These are phyloP conservation scores for Orchestia grillus DNA, from an alignment of 1,140 invertebrate genomes.

Conservation along the genomic window DNA sequence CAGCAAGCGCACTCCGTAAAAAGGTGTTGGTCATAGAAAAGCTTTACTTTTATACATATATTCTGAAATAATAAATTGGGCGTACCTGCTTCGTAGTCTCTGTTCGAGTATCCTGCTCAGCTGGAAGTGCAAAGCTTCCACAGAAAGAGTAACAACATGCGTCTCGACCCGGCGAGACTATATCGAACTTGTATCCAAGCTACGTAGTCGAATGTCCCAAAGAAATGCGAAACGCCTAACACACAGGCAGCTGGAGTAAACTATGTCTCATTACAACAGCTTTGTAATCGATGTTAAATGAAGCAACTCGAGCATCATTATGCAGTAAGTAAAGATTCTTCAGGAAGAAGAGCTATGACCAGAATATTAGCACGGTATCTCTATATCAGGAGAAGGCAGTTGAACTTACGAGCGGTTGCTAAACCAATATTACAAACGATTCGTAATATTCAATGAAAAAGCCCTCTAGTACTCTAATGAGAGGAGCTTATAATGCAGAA, in stretches of 20 bases:
- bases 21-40: conserved; percentile 9
- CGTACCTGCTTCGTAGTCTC: not conserved
- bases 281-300: not conserved
- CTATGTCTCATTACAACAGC: not conserved
- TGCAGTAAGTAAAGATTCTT: too few relatives aligned
- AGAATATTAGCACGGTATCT: too few relatives aligned
- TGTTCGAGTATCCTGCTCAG: not conserved
- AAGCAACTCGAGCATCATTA: too few relatives aligned
- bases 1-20: not conserved
- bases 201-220: not conserved
- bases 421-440: too few relatives aligned
- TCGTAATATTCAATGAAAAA: too few relatives aligned
- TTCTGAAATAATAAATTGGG: conserved; percentile 27
- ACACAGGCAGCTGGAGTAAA: not conserved
- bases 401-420: too few relatives aligned
- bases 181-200: not conserved
- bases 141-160: not conserved
- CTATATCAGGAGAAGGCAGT: too few relatives aligned
- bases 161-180: not conserved
- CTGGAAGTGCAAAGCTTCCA: not conserved
- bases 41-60: conserved; percentile 38
- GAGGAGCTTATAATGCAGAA: too few relatives aligned
- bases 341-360: too few relatives aligned
- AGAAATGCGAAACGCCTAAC: not conserved
- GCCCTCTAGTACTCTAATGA: too few relatives aligned